phyloP scores from a whole-genome alignment of 2,797 vertebrate genomes.

The Etheostoma nigrum region DNA sequence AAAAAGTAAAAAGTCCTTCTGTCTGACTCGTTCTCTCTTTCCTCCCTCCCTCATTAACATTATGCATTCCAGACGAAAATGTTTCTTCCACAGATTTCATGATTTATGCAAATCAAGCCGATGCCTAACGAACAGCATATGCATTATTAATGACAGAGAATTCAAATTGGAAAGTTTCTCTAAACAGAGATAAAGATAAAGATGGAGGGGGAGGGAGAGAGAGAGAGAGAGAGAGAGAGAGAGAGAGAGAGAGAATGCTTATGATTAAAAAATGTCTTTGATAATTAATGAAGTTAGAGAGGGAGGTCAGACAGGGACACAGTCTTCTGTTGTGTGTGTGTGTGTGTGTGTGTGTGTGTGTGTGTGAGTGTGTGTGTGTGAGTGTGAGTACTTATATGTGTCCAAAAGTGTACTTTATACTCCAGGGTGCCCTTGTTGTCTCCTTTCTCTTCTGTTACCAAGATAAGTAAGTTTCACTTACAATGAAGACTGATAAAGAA shows the following conservation, averaged over 20 bases:
- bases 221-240: conserved; percentile 11
- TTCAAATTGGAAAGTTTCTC: conserved; percentile 64
- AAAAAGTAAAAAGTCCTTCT: conserved; percentile 21
- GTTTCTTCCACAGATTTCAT: conserved; percentile 63
- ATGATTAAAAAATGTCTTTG: conserved; percentile 56
- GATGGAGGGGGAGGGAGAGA: conserved; percentile 20
- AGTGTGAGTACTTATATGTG: background rate
- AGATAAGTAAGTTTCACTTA: conserved; percentile 49
- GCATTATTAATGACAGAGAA: conserved; percentile 78
- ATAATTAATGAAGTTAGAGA: conserved; percentile 64
- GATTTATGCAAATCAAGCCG: conserved; percentile 77
- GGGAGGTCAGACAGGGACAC: conserved; percentile 46
- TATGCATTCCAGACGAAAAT: conserved; percentile 66
- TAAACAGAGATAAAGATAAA: conserved; percentile 63
- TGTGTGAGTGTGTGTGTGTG: conserved; percentile 19
- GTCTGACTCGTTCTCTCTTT: conserved; percentile 45
- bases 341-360: conserved; percentile 27
- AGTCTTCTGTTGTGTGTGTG: conserved; percentile 40
- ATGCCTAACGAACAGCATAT: conserved; percentile 68
- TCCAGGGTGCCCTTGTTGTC: conserved; percentile 40
- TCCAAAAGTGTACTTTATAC: conserved; percentile 5
- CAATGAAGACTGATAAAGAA: conserved; percentile 44
- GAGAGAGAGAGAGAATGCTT: conserved; percentile 38
- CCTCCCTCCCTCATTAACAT: conserved; percentile 70
- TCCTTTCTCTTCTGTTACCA: conserved; percentile 20